Base-by-base conservation (phyloP, 2,888 invertebrate genomes). In the Resseliella maxima region DNA sequence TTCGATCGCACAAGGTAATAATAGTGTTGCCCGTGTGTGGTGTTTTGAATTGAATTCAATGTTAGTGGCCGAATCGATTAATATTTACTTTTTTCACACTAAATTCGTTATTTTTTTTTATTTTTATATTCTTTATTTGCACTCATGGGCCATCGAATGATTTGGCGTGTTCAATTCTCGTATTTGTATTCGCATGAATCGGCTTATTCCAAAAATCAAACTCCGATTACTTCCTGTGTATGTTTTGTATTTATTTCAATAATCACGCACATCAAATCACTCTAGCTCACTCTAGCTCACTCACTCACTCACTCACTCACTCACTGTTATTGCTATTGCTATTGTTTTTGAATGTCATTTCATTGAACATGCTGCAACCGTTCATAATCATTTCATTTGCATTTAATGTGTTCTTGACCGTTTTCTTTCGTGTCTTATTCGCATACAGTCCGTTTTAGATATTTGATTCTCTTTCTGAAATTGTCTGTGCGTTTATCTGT, bases 231-330 rank as follows among this genome's bases (percentile, higher is more conserved):
- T 59, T 59, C 59, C 59, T 59, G 59, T 59, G 10, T 50, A 18
- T 50, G 2, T 50, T 6, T 41, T 41, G 41, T 41, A n/a, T 41
- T 41, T 50, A 3, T 21, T 59, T 59, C 59, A 72, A 35, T 15
- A 35, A 72, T 72, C 31, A 72, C 72, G 72, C 72, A 72, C 72
- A 35, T 27, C 3, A 59, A 59, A 24, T 59, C 24, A 24, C 59
- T 59, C 5, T 24, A 18, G 5, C 10, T 41, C 12, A 8, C 12
- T 41, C 41, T 41, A 8, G 5, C 41, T 41, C 41, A 8, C 12
- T 41, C n/a, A n/a, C n/a, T n/a, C n/a, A n/a, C n/a, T n/a, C n/a
- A n/a, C n/a, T 41, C 41, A 8, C 12, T 12, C 12, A 12, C 41
- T 12, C 21, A 50, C 50, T 50, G 50, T 12, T 59, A 0, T 24